Percentiles rank a stretch among this genome's conserved stretches.
Evolutionary conservation across 2,113 vertebrate species (phyloP).

Genomic region (Haliaeetus leucogaster): DNA sequence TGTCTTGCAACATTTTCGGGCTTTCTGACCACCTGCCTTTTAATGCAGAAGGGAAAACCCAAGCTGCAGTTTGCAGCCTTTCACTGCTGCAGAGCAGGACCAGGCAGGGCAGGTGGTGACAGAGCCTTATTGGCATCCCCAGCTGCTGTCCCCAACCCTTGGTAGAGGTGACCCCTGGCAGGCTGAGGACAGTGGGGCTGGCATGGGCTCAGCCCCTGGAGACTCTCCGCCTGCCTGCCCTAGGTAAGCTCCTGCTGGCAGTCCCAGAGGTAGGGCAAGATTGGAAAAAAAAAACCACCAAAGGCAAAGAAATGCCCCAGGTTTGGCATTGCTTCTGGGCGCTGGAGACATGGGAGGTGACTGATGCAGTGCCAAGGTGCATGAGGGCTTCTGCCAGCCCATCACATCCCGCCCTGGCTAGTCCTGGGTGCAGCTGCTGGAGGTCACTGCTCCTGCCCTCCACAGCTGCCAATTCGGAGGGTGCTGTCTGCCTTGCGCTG

Average conservation of each 20-base stretch:
- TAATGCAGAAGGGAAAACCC: not conserved
- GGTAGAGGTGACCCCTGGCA: not conserved
- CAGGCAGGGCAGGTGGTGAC: not conserved
- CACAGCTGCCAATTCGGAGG: accelerated
- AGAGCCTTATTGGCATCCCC: conserved; percentile 6
- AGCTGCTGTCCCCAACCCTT: not conserved
- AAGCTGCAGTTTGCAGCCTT: not conserved
- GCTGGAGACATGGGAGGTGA: accelerated
- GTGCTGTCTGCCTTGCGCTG: accelerated
- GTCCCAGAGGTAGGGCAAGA: not conserved
- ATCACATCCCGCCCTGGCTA: accelerated
- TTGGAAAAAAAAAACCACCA: not conserved
- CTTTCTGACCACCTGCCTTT: not conserved
- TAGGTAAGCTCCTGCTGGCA: not conserved
- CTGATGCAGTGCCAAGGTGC: not conserved
- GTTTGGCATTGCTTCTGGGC: not conserved
- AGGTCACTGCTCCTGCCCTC: not conserved
- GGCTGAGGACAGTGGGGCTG: not conserved
- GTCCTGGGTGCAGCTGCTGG: not conserved
- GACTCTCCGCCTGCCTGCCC: not conserved
- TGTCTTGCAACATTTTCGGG: not conserved
- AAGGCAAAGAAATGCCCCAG: not conserved
- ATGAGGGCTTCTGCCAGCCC: not conserved
- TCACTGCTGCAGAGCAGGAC: not conserved
- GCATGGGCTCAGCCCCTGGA: not conserved